phyloP scores from a whole-genome alignment of 2,797 vertebrate genomes.

The Phylloscopus collybita region DNA sequence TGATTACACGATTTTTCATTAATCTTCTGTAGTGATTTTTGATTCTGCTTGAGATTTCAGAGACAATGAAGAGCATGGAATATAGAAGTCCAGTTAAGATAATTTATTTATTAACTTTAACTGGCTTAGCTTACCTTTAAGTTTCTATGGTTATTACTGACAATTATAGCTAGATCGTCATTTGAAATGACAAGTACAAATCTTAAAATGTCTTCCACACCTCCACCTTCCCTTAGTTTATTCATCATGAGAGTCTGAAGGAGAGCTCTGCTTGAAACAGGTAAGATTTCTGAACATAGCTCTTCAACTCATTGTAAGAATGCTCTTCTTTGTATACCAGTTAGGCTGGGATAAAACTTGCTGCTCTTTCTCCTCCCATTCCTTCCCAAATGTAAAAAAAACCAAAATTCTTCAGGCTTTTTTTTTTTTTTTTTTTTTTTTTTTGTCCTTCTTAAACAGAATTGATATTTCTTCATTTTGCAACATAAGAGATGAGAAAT shows the following conservation, averaged over 20 bases:
- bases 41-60: neutral
- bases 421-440: neutral
- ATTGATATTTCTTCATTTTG: neutral
- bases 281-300: neutral
- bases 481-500: neutral
- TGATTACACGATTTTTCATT: neutral
- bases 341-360: neutral
- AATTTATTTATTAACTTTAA: neutral
- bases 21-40: neutral
- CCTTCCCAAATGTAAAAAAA: neutral
- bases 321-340: neutral
- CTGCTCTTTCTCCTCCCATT: neutral
- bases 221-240: neutral
- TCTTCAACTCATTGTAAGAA: neutral
- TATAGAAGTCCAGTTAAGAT: neutral
- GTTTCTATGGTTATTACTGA: neutral
- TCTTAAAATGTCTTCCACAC: neutral
- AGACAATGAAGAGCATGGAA: neutral
- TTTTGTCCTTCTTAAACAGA: neutral
- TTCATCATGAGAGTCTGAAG: neutral
- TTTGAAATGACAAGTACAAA: neutral
- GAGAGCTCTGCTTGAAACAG: neutral
- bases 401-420: neutral
- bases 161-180: neutral
- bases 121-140: neutral